Evolutionary conservation across 2,888 invertebrate species (phyloP).

Genomic region (Abrostola tripartita): DNA sequence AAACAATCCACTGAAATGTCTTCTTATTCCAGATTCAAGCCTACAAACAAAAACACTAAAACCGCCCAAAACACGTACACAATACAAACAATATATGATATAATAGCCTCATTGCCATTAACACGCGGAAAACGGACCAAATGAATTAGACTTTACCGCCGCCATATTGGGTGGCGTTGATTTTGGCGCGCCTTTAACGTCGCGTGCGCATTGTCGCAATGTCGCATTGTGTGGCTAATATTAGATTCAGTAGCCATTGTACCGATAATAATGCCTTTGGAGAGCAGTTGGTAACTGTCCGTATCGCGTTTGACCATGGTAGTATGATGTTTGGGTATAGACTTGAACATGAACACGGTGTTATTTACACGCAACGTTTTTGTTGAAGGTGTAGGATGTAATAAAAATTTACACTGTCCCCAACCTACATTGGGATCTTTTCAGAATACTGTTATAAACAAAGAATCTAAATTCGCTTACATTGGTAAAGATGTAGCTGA

Average conservation of each 20-base stretch:
- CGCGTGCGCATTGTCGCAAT: slow-evolving; percentile 59
- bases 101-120: slow-evolving; percentile 49
- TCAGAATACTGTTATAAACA: too few species aligned
- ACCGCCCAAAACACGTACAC: slow-evolving; percentile 37
- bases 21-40: slow-evolving; percentile 13
- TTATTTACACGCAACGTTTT: too few species aligned
- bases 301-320: slow-evolving; percentile 39
- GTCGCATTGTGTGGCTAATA: slow-evolving; percentile 71
- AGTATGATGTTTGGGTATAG: slow-evolving; percentile 2
- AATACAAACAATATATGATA: slow-evolving; percentile 49
- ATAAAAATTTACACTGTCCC: too few species aligned
- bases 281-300: slow-evolving; percentile 46
- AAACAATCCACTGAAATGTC: background rate
- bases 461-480: too few species aligned
- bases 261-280: slow-evolving; percentile 51
- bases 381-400: too few species aligned
- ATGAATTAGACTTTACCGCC: slow-evolving; percentile 60
- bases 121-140: slow-evolving; percentile 53
- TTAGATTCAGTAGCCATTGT: slow-evolving; percentile 63
- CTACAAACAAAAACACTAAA: slow-evolving; percentile 36
- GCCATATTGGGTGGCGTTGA: slow-evolving; percentile 59
- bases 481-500: too few species aligned
- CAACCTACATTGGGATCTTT: too few species aligned
- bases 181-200: slow-evolving; percentile 54
- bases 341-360: background rate